Percentiles rank a stretch among this genome's conserved stretches.
These are phyloP conservation scores for Luperina testacea DNA, from an alignment of 2,888 invertebrate genomes.

Conservation along the genomic window DNA sequence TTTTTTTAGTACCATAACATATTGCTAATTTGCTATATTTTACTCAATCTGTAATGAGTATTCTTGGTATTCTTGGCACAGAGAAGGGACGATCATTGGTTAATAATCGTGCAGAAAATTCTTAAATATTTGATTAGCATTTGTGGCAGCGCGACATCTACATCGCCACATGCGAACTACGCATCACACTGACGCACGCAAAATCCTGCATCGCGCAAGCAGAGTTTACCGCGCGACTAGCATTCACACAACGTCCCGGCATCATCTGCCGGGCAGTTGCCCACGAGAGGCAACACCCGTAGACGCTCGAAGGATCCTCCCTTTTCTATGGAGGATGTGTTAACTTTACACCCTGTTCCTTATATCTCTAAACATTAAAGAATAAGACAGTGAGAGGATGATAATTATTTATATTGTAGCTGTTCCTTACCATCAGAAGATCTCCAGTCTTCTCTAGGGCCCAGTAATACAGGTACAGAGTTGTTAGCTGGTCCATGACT, in stretches of 20 bases:
- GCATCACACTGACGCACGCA: neutral
- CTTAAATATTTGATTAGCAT: neutral
- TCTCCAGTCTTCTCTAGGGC: constrained; percentile 94
- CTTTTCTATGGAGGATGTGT: neutral
- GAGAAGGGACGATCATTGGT: neutral
- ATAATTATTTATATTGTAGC: neutral
- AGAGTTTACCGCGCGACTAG: neutral
- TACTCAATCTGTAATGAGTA: neutral
- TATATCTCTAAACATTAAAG: neutral
- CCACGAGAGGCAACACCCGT: neutral
- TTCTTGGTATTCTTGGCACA: neutral
- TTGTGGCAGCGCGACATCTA: neutral
- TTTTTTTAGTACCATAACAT: neutral
- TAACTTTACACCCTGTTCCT: neutral
- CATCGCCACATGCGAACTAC: neutral
- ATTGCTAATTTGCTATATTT: neutral
- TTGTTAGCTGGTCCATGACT: constrained; percentile 93
- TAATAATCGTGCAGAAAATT: neutral
- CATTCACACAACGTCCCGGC: neutral
- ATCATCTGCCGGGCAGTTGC: neutral
- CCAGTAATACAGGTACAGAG: constrained; percentile 93
- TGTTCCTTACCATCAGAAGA: constrained; percentile 92
- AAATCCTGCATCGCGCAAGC: neutral
- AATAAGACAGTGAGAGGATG: neutral
- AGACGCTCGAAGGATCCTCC: neutral